Evolutionary conservation across 2,113 vertebrate genomes (phyloP), one percentile per base, ranked within the genome.

Genomic region (Capreolus pygargus): DNA sequence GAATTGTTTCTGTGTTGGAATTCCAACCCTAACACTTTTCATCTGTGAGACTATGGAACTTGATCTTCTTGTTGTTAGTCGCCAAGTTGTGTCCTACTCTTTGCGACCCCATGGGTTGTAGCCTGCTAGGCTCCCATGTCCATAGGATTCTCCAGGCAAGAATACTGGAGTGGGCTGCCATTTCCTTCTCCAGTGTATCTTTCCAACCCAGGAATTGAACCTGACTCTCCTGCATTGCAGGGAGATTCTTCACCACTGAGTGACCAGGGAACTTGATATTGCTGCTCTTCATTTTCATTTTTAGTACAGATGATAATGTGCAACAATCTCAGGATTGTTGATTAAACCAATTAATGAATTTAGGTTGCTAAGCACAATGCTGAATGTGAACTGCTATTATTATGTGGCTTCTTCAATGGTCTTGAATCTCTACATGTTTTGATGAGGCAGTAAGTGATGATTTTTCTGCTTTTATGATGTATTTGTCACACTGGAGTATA

Each of bases 281-380:
- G 23, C 19, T 82, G 2, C 19, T 52, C n/a, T 94, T 43, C 9
- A 39, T 79, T 94, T 92, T 89, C 39, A 92, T n/a, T 47, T 87
- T 21, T 88, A n/a, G 79, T 95, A 70, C 33, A 21, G 8, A 90
- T 30, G 16, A 47, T 76, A 64, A 55, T 84, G 10, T 43, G 5
- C 27, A 39, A 39, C 39, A 39, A 39, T 88, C 28, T 43, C 25
- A 81, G 64, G 58, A 89, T 39, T 54, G 30, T 89, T 67, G 57
- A 45, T 78, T 88, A 88, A 91, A 47, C 4, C 82, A 95, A 10
- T 88, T 90, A 95, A 91, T 83, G 30, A 91, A 90, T 52, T 90
- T 96, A 36, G 90, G 81, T 91, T 61, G 39, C 57, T 57, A 55
- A 64, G 33, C 57, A 30, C 13, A 43, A 25, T 67, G 14, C 27